phyloP scores from a whole-genome alignment of 2,888 invertebrate genomes.

The Salticus scenicus region DNA sequence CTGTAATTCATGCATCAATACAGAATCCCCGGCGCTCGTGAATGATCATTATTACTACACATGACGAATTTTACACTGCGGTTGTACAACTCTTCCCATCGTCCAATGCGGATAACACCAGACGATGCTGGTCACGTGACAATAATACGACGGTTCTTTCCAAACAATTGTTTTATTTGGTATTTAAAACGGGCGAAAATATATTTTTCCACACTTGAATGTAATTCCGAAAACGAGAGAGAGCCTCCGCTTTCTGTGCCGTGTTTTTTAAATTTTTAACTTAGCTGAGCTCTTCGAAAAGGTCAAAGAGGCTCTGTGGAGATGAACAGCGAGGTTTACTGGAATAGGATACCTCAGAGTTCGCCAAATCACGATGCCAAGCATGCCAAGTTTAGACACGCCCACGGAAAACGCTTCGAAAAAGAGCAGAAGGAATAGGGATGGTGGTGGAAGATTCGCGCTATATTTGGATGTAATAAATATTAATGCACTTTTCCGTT shows the following conservation, averaged over 20 bases:
- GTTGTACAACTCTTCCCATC: constrained; percentile 60
- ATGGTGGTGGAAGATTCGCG: neutral
- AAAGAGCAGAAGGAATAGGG: neutral
- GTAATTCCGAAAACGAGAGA: neutral
- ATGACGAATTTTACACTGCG: constrained; percentile 61
- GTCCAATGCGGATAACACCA: constrained; percentile 60
- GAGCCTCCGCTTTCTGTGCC: neutral
- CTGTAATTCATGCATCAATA: constrained; percentile 57
- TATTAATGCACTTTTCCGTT: too few relatives aligned
- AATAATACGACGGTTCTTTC: constrained; percentile 3
- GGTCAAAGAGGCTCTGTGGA: constrained; percentile 65
- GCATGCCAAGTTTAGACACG: constrained; percentile 27
- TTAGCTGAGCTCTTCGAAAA: constrained; percentile 30
- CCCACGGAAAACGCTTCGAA: constrained; percentile 23
- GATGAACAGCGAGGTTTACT: constrained; percentile 43
- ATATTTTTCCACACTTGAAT: constrained; percentile 19
- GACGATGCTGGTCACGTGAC: constrained; percentile 61
- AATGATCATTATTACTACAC: constrained; percentile 46
- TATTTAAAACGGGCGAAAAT: constrained; percentile 17
- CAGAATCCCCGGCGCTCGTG: constrained; percentile 24
- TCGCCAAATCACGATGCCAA: constrained; percentile 40
- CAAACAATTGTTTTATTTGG: neutral
- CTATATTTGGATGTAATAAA: neutral
- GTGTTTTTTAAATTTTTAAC: constrained; percentile 29
- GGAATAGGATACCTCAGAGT: neutral